Evolutionary conservation across 2,797 vertebrate genomes (phyloP), one percentile per base, ranked within the genome.

Genomic region (Enteromius mattozi): DNA sequence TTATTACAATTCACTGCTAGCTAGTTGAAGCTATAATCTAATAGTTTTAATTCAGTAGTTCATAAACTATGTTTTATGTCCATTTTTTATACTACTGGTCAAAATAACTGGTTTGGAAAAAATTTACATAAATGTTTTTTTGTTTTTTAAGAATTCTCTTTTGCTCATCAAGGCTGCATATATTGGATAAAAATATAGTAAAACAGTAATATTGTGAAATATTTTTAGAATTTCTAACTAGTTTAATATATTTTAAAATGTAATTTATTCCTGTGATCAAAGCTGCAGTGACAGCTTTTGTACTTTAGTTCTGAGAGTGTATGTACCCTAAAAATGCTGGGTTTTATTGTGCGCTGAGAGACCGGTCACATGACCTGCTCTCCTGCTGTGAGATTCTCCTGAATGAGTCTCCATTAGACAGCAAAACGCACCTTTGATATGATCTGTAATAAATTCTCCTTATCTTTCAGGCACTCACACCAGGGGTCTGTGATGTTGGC

Each of bases 381-480:
- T 78, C 76, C 81, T 47, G 71, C 85, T 68, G 69, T 35, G 56
- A 79, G 86, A 74, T 81, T 79, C 33, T 85, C 56, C 82, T 51
- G 72, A 40, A 80, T 54, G 40, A 47, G 65, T 85, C 84, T 83
- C 86, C 83, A 89, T 89, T 86, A 90, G 72, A 74, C 75, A 86
- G 84, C 83, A 88, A 89, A 88, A 90, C 86, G 87, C 74, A 87
- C 87, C 70, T 91, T 87, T 89, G 86, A 83, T 90, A 86, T 86
- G 42, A 90, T 85, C 87, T 78, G 82, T 81, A 85, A 86, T 89
- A 87, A 85, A 86, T 81, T 70, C 66, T 80, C 70, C 78, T 87
- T 83, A 77, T 61, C 85, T 83, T 86, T 84, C 70, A 45, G 63
- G 51, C 79, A 74, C 76, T 86, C 78, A 63, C 82, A 40, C 51